Evolutionary conservation across 2,113 vertebrate species (phyloP).

Genomic region (Cheirogaleus medius): DNA sequence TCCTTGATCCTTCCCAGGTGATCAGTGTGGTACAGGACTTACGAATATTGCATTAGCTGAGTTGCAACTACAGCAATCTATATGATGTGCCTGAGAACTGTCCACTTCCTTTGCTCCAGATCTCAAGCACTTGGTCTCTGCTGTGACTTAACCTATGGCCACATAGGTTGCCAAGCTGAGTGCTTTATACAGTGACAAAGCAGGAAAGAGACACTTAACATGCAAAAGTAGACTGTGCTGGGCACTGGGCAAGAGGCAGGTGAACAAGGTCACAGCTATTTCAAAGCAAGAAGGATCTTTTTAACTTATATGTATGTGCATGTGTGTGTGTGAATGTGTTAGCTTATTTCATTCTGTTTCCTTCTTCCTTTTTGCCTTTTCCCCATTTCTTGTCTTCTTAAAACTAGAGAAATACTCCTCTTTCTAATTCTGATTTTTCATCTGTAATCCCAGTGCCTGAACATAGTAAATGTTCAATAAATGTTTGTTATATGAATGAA

Average conservation of each 20-base stretch:
- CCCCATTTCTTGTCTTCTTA: neutral
- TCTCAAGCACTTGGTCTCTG: neutral
- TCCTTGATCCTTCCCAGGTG: neutral
- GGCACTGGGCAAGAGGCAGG: neutral
- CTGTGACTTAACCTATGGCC: slow-evolving; percentile 15
- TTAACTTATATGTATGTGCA: neutral
- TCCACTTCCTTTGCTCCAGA: slow-evolving; percentile 17
- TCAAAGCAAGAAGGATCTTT: neutral
- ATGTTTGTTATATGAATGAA: neutral
- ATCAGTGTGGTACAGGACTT: neutral
- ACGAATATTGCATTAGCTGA: neutral
- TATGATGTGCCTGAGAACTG: neutral
- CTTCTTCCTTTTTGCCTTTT: neutral
- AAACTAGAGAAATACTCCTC: neutral
- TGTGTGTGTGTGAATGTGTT: neutral
- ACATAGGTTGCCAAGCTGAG: neutral
- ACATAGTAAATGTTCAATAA: neutral
- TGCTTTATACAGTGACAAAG: neutral
- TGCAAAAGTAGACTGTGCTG: neutral
- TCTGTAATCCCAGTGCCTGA: neutral
- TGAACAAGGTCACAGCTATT: neutral
- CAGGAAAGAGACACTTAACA: neutral
- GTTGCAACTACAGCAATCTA: neutral
- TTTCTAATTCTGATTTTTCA: neutral
- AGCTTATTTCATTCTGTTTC: neutral